Percentiles rank a stretch among this genome's conserved stretches.
Conservation (phyloP, 2,888 invertebrate species). For the Latrodectus hesperus region DNA sequence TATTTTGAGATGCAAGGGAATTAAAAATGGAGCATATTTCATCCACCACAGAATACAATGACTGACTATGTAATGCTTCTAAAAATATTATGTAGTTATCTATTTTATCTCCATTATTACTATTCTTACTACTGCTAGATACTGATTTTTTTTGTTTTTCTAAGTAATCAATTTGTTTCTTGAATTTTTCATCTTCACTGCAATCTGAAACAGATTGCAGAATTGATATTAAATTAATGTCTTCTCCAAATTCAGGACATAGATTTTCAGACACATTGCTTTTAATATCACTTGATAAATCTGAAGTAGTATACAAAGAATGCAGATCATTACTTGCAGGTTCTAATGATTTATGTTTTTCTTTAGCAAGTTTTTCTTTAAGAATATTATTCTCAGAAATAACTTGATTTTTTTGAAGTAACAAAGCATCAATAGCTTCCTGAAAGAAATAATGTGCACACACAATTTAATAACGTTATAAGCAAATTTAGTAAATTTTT, state of each 20-base stretch:
- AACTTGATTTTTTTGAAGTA: slow-evolving; percentile 55
- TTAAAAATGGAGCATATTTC: slow-evolving; percentile 36
- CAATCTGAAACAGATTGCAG: slow-evolving; percentile 13
- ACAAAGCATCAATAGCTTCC: slow-evolving; percentile 78
- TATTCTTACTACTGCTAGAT: background rate
- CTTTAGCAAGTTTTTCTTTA: slow-evolving; percentile 17
- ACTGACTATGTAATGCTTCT: slow-evolving; percentile 13
- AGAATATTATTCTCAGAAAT: slow-evolving; percentile 37
- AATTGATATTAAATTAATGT: slow-evolving; percentile 13
- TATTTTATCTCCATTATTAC: slow-evolving; percentile 31
- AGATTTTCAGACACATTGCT: background rate
- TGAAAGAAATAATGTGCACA: slow-evolving; percentile 14
- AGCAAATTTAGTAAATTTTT: too few relatives aligned
- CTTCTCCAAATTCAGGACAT: background rate
- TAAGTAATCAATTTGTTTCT: slow-evolving; percentile 13
- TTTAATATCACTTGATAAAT: background rate
- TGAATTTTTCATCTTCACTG: slow-evolving; percentile 11
- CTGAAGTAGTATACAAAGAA: background rate
- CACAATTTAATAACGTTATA: too few relatives aligned
- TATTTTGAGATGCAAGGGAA: slow-evolving; percentile 24
- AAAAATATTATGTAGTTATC: slow-evolving; percentile 44
- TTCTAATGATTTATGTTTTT: background rate
- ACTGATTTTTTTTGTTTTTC: slow-evolving; percentile 29
- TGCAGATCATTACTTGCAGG: background rate
- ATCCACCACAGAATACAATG: slow-evolving; percentile 14